These are phyloP conservation scores for Thunnus thynnus DNA, from an alignment of 2,113 vertebrate species.

Conservation along the genomic window DNA sequence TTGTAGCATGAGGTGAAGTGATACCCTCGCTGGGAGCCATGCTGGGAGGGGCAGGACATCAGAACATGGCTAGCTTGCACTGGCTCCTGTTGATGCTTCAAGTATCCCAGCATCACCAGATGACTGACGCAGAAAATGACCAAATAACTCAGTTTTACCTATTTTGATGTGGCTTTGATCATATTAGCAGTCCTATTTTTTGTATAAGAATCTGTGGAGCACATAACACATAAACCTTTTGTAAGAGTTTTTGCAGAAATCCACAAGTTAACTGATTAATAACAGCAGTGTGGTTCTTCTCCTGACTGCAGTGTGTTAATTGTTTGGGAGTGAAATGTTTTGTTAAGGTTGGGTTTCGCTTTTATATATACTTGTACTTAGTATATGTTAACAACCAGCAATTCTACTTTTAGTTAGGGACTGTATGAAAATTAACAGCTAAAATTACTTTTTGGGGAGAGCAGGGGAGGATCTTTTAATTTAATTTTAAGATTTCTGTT, in stretches of 20 bases:
- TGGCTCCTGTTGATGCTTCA: slow-evolving; percentile 19
- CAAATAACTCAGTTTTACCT: not conserved
- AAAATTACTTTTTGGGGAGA: not conserved
- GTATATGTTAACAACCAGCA: no score
- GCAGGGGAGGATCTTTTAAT: no score
- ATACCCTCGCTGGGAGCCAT: slow-evolving; percentile 66
- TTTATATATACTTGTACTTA: no score
- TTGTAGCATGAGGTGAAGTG: slow-evolving; percentile 53
- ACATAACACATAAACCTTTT: not conserved
- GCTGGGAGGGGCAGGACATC: slow-evolving; percentile 44
- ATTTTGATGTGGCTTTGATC: not conserved
- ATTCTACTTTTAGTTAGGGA: not conserved
- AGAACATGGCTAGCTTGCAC: slow-evolving; percentile 22
- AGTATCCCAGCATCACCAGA: slow-evolving; percentile 18
- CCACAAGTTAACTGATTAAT: not conserved
- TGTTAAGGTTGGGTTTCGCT: no score
- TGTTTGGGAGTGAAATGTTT: not conserved
- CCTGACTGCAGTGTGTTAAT: no score
- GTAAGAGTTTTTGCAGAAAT: not conserved
- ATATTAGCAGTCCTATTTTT: not conserved
- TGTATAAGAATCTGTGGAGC: not conserved
- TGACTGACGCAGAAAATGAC: slow-evolving; percentile 27
- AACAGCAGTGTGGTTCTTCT: no score
- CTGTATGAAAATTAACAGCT: not conserved
- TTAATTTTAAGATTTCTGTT: not conserved